A percentile compares a stretch with the other conserved stretches of the same genome.
Conservation (phyloP, 1,140 invertebrate genomes). For the Augochlora pura region DNA sequence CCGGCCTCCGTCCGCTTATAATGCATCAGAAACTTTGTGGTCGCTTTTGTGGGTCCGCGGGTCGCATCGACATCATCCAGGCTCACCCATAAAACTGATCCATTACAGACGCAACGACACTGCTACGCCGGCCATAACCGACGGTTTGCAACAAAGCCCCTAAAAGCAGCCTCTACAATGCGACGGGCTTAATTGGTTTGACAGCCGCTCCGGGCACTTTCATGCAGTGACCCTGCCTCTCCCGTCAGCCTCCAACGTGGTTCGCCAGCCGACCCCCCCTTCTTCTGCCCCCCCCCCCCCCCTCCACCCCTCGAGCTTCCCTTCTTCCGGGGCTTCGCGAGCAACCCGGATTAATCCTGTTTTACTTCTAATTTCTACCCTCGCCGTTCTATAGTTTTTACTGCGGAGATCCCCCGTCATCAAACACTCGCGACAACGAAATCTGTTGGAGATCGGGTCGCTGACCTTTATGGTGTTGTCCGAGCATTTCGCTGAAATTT, state of each 20-base stretch:
- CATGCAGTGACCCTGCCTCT: constrained; percentile 21
- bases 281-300: not conserved
- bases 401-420: too few species aligned
- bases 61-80: constrained; percentile 26
- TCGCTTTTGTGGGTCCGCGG: constrained; percentile 33
- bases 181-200: constrained; percentile 60
- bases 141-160: constrained; percentile 47
- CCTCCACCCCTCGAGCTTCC: not conserved
- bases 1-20: not conserved
- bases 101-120: constrained; percentile 53
- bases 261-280: not conserved
- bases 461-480: too few species aligned
- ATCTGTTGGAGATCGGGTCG: too few species aligned
- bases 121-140: constrained; percentile 44
- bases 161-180: constrained; percentile 60
- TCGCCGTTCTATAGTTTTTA: too few species aligned
- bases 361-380: constrained; percentile 11
- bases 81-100: constrained; percentile 56
- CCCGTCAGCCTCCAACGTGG: not conserved
- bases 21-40: constrained; percentile 49
- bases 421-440: too few species aligned
- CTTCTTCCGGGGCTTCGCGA: constrained; percentile 1
- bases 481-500: too few species aligned
- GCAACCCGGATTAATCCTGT: constrained; percentile 3
- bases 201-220: constrained; percentile 54